Base-by-base conservation (phyloP, 2,888 invertebrate species). In the Troilus luridus region DNA sequence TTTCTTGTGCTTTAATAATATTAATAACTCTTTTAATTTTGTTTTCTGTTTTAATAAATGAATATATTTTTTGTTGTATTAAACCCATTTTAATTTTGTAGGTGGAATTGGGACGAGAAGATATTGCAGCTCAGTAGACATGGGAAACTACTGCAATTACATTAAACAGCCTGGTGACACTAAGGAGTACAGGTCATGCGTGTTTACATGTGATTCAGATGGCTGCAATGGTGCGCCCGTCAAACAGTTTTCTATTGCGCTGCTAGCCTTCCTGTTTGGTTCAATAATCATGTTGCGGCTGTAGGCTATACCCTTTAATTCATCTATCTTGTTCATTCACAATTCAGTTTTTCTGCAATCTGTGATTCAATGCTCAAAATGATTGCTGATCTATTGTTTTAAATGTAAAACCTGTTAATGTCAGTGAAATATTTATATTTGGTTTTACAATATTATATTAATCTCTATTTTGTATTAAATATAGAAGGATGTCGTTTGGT, bases 61-160 rank as follows among this genome's bases (percentile, higher is more conserved):
- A 72, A 7, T 5, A 27, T 17, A 27, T 8, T 41, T 12, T 77
- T 41, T 77, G 6, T 77, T 77, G 10, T 77, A 77, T 0, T 77
- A 41, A 41, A 41, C 17, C 19, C 14, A 24, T 60, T 88, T 90
- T 89, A 90, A 62, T 91, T 92, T 95, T 95, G 92, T 94, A 98
- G 98, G 98, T 95, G 98, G 98, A 54, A 97, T 98, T 92, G 98
- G 98, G 88, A 98, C 98, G 64, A 97, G 97, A 93, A 95, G 98
- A 92, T 98, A 96, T 94, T 98, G 98, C 94, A 98, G 98, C 2
- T 96, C 98, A 0, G 94, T 97, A 93, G 97, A 98, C 94, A 94
- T 98, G 93, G 98, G 98, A 24, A 98, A 98, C 94, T 98, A 97
- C 93, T 98, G 98, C 94, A 97, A 98, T 94, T 98, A 97, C 94